Percentiles rank a stretch among this genome's conserved stretches.
Conservation (phyloP, 2,113 vertebrate species). For the Lanius collurio region DNA sequence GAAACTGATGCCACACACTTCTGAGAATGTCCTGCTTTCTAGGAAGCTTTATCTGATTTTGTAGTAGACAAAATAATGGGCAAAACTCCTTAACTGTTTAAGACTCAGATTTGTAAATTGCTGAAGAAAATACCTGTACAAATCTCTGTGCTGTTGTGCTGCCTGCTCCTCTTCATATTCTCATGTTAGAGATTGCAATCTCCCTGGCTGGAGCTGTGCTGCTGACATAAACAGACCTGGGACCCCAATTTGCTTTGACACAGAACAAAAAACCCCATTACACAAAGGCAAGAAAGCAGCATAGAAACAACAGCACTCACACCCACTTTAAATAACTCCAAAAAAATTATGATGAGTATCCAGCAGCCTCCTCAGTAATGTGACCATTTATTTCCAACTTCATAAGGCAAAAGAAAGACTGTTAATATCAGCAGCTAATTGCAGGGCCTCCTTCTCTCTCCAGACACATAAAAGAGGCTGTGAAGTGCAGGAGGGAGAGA, state of each 20-base stretch:
- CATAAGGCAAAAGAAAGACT: constrained; percentile 16
- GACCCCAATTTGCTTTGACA: not conserved
- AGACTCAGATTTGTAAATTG: not conserved
- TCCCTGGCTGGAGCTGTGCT: not conserved
- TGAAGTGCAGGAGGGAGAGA: constrained; percentile 34
- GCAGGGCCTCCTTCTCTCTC: constrained; percentile 35
- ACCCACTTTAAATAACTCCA: not conserved
- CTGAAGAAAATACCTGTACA: not conserved
- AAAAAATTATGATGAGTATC: not conserved
- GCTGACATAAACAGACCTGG: not conserved
- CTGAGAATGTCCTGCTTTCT: not conserved
- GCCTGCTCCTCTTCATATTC: not conserved
- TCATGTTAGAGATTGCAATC: not conserved
- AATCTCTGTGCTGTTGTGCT: not conserved
- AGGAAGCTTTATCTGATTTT: constrained; percentile 36
- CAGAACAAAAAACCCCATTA: not conserved
- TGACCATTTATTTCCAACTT: constrained; percentile 14
- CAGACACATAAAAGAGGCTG: constrained; percentile 45
- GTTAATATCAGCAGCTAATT: constrained; percentile 60
- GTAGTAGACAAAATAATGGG: not conserved
- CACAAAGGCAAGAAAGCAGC: not conserved
- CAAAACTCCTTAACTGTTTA: fast-evolving
- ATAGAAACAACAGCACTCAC: not conserved
- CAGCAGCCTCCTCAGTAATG: not conserved
- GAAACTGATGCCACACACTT: constrained; percentile 6